Evolutionary conservation across 92 coral and sea anemone genomes (phyloP), one percentile per base, ranked within the genome.

Genomic region (Actinostola sp.): DNA sequence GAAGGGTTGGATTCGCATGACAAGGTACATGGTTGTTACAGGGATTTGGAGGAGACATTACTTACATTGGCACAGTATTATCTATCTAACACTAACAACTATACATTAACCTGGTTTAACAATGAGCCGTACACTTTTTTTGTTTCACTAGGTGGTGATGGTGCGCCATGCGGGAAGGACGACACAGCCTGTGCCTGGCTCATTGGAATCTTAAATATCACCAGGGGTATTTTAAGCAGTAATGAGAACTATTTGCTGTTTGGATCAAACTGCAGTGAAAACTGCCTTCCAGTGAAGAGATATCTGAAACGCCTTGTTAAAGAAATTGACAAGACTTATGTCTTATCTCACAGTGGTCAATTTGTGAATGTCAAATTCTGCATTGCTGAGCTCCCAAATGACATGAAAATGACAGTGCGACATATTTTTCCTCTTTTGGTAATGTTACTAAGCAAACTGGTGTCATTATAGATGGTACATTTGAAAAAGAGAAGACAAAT

Each of bases 231-330:
- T 55, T 60, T 77, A 32, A 60, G 73, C 64, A 65, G 60, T 44
- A 56, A 53, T 52, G 89, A 84, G 58, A 60, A 76, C 60, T 84
- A 77, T 33, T 64, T 84, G 23, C 42, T 84, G 2, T 66, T 61
- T 24, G 89, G 77, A 20, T 73, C 80, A 51, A 84, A 84, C 72
- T n/a, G n/a, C n/a, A n/a, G n/a, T n/a, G n/a, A n/a, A n/a, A n/a
- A n/a, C n/a, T n/a, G n/a, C n/a, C n/a, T 77, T 20, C 49, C 79
- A 43, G 72, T 76, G 75, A 60, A 33, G 60, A 66, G 77, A 65
- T 82, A 82, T 82, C 58, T 60, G n/a, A 29, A 46, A 24, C 63
- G 33, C 34, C 63, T 82, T 48, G 8, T 2, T 2, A 15, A 48
- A 16, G 54, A 48, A 48, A 48, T 48, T 48, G 54, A 48, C 19